Evolutionary conservation across 2,888 invertebrate species (phyloP).

Genomic region (Scrobipalpa atriplicella): DNA sequence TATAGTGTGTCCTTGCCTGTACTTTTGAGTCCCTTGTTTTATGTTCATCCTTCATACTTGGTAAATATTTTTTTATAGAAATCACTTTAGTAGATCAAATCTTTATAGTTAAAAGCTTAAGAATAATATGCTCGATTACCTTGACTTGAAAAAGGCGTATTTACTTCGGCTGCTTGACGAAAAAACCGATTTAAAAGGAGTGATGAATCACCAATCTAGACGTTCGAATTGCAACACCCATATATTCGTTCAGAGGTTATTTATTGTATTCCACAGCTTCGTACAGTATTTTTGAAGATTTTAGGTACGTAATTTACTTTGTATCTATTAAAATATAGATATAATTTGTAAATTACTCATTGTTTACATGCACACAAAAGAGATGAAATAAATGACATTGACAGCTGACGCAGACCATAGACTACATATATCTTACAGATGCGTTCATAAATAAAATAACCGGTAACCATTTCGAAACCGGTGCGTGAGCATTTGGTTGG

Average conservation of each 20-base stretch:
- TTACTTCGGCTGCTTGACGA: not conserved
- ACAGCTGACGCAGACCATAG: not conserved
- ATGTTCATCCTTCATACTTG: not conserved
- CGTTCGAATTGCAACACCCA: not conserved
- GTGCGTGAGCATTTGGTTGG: too few relatives aligned
- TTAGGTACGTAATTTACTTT: not conserved
- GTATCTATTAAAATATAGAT: not conserved
- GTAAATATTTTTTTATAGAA: not conserved
- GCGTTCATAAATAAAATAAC: too few relatives aligned
- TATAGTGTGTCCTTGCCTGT: too few relatives aligned
- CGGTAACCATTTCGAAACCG: too few relatives aligned
- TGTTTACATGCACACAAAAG: constrained; percentile 18
- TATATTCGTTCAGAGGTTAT: not conserved
- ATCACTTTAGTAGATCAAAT: not conserved
- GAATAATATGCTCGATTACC: not conserved
- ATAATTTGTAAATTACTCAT: not conserved
- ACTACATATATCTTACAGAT: not conserved
- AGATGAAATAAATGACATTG: not conserved
- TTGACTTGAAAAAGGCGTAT: not conserved
- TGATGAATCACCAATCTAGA: constrained; percentile 17
- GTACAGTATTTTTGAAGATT: not conserved
- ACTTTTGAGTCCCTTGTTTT: too few relatives aligned
- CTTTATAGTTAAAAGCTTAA: not conserved
- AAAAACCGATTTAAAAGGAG: constrained; percentile 5
- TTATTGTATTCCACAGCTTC: not conserved